Percentiles rank a stretch among this genome's conserved stretches.
Evolutionary conservation across 2,888 invertebrate genomes (phyloP).

Genomic region (Sesia apiformis): DNA sequence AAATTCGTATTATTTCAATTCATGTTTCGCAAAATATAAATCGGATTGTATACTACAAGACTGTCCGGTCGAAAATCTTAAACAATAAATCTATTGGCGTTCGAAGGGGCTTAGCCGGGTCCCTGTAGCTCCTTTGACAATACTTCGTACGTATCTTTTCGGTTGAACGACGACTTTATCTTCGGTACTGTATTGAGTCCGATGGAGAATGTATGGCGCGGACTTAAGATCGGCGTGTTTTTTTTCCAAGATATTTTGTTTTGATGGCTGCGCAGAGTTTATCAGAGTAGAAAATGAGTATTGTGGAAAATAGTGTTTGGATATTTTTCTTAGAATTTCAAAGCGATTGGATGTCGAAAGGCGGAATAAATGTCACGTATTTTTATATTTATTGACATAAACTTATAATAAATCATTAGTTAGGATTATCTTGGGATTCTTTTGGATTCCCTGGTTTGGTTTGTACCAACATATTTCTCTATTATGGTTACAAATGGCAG

Average conservation of each 20-base stretch:
- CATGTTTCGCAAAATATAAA: not conserved
- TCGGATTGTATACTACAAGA: slow-evolving; percentile 10
- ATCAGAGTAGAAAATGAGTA: too few species aligned
- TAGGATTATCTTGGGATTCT: too few species aligned
- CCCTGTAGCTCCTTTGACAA: slow-evolving; percentile 27
- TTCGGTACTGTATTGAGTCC: slow-evolving; percentile 20
- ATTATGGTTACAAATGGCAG: too few species aligned
- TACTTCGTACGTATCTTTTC: slow-evolving; percentile 50
- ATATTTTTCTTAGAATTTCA: too few species aligned
- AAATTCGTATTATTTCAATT: too few species aligned
- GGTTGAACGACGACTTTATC: slow-evolving; percentile 40
- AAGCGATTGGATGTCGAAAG: too few species aligned
- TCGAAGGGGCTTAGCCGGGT: slow-evolving; percentile 22
- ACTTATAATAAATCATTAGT: too few species aligned
- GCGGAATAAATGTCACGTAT: too few species aligned
- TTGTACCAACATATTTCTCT: too few species aligned
- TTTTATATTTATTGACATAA: too few species aligned
- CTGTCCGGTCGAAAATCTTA: slow-evolving; percentile 40
- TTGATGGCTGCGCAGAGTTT: not conserved
- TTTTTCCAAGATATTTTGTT: not conserved
- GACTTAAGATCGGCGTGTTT: not conserved
- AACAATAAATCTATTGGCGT: slow-evolving; percentile 52
- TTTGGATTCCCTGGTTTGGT: too few species aligned
- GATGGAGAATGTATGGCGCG: slow-evolving; percentile 30
- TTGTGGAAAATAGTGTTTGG: too few species aligned